Evolutionary conservation across 2,888 invertebrate species (phyloP).

Genomic region (Dinocampus coccinellae): DNA sequence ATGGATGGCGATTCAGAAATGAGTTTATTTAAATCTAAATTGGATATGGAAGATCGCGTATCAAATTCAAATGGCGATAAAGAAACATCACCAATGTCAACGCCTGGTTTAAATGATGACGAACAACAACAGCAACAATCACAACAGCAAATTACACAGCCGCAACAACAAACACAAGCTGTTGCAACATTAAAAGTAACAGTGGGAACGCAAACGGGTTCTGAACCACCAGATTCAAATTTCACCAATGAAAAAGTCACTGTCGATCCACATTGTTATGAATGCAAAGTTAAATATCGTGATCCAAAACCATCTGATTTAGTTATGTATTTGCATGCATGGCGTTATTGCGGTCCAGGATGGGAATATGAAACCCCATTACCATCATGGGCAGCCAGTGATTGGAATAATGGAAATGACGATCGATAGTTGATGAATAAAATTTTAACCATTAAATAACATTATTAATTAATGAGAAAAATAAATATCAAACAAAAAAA

Average conservation of each 20-base stretch:
- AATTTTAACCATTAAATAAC: conserved; percentile 10
- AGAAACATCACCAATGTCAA: conserved; percentile 73
- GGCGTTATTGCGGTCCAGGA: conserved; percentile 93
- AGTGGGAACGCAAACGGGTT: conserved; percentile 89
- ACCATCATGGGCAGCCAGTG: conserved; percentile 91
- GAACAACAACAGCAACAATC: conserved; percentile 57
- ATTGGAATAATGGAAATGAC: conserved; percentile 84
- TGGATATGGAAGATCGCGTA: conserved; percentile 78
- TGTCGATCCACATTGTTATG: conserved; percentile 89
- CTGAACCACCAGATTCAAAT: conserved; percentile 78
- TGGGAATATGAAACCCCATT: conserved; percentile 95
- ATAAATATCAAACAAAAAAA: no score
- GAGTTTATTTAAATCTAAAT: conserved; percentile 83
- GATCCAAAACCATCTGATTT: conserved; percentile 93
- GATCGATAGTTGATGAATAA: conserved; percentile 70
- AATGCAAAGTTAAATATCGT: conserved; percentile 91
- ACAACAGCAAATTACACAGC: conserved; percentile 63
- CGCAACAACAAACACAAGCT: conserved; percentile 64
- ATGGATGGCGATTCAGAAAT: conserved; percentile 90
- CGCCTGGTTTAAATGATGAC: conserved; percentile 66
- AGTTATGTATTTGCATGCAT: conserved; percentile 96
- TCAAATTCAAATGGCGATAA: conserved; percentile 70
- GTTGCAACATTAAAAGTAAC: conserved; percentile 74
- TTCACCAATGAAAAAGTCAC: conserved; percentile 81
- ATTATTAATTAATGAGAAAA: conserved; percentile 12